Evolutionary conservation across 37 sponge, comb jelly and placozoan species (phyloP), one percentile per base, ranked within the genome.

Genomic region (Ianthella basta): DNA sequence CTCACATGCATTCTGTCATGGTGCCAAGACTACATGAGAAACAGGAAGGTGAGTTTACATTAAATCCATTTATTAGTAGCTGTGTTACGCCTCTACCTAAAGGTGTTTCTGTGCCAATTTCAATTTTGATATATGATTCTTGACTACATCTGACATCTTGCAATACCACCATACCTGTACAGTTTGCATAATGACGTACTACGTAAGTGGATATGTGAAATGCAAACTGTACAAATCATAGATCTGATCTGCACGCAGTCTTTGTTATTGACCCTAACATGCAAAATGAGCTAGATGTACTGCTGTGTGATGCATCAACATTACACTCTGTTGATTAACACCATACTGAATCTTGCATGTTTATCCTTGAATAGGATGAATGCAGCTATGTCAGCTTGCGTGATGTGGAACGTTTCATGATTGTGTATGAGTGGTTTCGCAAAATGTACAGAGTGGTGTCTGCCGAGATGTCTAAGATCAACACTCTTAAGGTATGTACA

Each of bases 361-460:
- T 59, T 44, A 20, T 53, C n/a, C 19, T 21, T 37, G 20, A 40
- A 44, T 41, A 94, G 90, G 90, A 94, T 80, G 93, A 91, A 60
- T 94, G 93, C 65, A 91, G 93, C 69, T 94, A 91, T 94, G 94
- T 94, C 34, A 94, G 94, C 53, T 81, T 94, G 34, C 55, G 94
- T 36, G 94, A 94, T 85, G 92, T 94, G 15, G 94, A 94, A 27
- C 88, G 94, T 72, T 80, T 84, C 30, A 91, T 94, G 92, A 91
- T 90, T 83, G 94, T 94, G 25, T 90, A 91, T 82, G 89, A 84
- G 37, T 88, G 88, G 78, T 88, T 94, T 68, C 16, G 66, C 72
- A 35, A 59, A 50, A 41, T 75, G 78, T 75, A 75, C 37, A 10
- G 33, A 25, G 35, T 74, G 6, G 5, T 24, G 6, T 24, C 5